A percentile compares a stretch with the other conserved stretches of the same genome.
phyloP scores from a whole-genome alignment of 2,113 vertebrate species.

The Osmerus eperlanus region DNA sequence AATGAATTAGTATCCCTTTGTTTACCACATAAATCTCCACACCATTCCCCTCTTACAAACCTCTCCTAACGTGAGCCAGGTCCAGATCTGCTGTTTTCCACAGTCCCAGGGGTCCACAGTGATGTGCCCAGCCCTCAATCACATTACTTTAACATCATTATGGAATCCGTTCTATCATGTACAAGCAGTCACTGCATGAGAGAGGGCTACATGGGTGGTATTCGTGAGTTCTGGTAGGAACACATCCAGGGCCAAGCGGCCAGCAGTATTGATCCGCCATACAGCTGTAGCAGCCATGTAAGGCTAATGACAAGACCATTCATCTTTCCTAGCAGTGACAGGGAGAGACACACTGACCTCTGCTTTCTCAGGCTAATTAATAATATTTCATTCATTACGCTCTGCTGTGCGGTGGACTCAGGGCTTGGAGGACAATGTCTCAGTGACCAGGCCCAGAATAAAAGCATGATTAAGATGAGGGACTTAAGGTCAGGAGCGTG shows the following conservation, averaged over 20 bases:
- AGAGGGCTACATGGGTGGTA: too few relatives aligned
- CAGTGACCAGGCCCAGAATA: neutral
- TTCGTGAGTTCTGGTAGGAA: too few relatives aligned
- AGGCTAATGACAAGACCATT: constrained; percentile 13
- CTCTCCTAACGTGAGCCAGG: neutral
- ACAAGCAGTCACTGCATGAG: too few relatives aligned
- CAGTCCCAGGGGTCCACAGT: neutral
- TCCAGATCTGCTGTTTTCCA: neutral
- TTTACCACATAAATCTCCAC: neutral
- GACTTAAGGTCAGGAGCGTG: neutral
- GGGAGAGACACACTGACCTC: constrained; percentile 34
- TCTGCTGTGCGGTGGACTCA: neutral
- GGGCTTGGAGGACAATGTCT: constrained; percentile 19
- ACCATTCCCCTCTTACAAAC: neutral
- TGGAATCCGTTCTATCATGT: too few relatives aligned
- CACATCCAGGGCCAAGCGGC: neutral
- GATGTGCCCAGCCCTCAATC: neutral
- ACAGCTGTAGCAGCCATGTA: neutral
- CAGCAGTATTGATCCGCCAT: neutral
- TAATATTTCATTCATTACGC: constrained; percentile 18
- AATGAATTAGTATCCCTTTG: neutral
- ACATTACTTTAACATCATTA: neutral
- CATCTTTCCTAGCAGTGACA: neutral
- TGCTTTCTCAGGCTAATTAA: constrained; percentile 24
- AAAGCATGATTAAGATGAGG: constrained; percentile 27